These are phyloP conservation scores for Megaptera novaeangliae DNA, from an alignment of 2,113 vertebrate genomes.

Conservation along the genomic window DNA sequence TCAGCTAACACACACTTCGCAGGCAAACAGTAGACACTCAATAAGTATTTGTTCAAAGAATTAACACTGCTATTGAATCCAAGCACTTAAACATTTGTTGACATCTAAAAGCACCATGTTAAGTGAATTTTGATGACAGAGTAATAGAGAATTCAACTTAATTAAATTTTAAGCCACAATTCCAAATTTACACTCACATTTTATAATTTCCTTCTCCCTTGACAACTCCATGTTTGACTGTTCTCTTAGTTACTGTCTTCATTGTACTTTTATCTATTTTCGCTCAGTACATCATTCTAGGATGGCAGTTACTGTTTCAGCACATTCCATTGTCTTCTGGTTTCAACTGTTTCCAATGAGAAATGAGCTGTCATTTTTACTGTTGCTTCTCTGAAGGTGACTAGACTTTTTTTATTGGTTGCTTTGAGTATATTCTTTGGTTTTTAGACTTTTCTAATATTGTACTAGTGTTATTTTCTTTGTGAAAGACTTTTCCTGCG, in stretches of 20 bases:
- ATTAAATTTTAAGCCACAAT: not conserved
- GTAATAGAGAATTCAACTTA: not conserved
- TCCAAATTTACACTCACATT: conserved; percentile 5
- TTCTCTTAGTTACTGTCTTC: not conserved
- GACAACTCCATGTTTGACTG: not conserved
- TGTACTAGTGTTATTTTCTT: not conserved
- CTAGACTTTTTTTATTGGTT: not conserved
- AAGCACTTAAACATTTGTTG: not conserved
- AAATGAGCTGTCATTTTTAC: not conserved
- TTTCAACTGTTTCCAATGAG: not conserved
- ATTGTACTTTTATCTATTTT: conserved; percentile 1
- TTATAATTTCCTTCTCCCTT: conserved; percentile 25
- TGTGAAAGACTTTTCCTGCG: not conserved
- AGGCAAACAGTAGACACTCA: not conserved
- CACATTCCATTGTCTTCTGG: not conserved
- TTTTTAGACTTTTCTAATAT: not conserved
- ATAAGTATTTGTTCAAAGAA: conserved; percentile 3
- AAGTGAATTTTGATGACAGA: not conserved
- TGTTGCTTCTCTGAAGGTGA: not conserved
- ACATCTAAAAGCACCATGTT: not conserved
- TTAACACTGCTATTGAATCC: not conserved
- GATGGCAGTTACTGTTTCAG: not conserved
- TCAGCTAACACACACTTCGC: not conserved
- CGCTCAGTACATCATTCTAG: not conserved
- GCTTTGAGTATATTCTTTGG: not conserved